Percentiles rank a stretch among this genome's conserved stretches.
phyloP scores from a whole-genome alignment of 2,113 vertebrate genomes.

The Cariama cristata region DNA sequence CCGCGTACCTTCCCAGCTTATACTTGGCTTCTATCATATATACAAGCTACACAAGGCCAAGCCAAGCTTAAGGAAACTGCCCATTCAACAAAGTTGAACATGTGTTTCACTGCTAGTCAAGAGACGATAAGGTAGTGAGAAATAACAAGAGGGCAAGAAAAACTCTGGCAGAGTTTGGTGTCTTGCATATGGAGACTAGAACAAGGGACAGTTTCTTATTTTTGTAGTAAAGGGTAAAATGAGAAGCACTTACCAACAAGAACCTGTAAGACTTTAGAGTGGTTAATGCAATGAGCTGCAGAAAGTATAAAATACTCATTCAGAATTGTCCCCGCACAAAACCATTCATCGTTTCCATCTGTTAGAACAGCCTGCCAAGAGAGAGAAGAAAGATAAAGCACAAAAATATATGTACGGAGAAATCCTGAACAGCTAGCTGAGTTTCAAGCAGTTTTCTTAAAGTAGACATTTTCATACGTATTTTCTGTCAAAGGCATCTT shows the following conservation, averaged over 20 bases:
- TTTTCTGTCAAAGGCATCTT: neutral
- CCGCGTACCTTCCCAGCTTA: neutral
- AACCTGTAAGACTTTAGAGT: accelerated
- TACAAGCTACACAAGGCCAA: neutral
- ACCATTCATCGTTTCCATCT: accelerated
- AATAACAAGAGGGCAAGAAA: neutral
- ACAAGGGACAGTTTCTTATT: neutral
- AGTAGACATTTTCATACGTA: neutral
- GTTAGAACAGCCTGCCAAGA: neutral
- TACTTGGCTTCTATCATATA: neutral
- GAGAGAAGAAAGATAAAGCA: neutral
- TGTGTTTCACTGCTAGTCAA: neutral
- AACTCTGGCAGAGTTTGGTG: neutral
- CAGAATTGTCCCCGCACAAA: neutral
- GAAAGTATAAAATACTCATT: neutral
- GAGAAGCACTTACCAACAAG: neutral
- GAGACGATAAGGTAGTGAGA: neutral
- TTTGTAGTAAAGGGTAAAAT: neutral
- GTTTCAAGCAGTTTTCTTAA: neutral
- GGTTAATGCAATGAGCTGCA: neutral
- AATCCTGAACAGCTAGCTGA: neutral
- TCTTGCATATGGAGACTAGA: neutral
- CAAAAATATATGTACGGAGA: neutral
- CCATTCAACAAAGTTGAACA: neutral
- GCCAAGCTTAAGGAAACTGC: neutral